Base-by-base conservation (phyloP, 2,888 invertebrate genomes). In the Polydrusus tereticollis region DNA sequence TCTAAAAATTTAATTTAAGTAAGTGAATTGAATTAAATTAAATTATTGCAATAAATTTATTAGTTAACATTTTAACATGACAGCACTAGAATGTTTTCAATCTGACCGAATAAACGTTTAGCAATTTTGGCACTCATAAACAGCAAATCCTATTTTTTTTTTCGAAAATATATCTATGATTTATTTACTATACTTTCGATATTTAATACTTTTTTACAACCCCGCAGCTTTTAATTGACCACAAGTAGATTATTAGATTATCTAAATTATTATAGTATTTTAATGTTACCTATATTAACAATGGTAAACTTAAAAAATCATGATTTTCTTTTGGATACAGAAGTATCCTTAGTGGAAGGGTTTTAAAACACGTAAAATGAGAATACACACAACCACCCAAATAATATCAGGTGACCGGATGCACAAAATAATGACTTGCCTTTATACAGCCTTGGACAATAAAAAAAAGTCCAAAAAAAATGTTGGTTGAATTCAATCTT, bases 101-200 rank as follows among this genome's bases (percentile, higher is more conserved):
- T 70, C 58, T 50, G 62, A 65, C 45, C 58, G 21, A 63, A 45
- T 52, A 21, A 64, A 60, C 62, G 66, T 67, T 64, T 65, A 57
- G 70, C 57, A 55, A 18, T 71, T 76, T 76, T 76, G 76, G 76
- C 76, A 76, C 76, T 59, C 67, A 67, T 52, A 62, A 23, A 75
- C 72, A 73, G 55, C 68, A 55, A 29, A 52, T 29, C 14, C 29
- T 14, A 52, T 7, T 5, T 26, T 50, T 29, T 29, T 21, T 21
- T 10, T 7, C 4, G 10, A 14, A 21, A 47, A 47, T 47, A 38
- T 47, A 10, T 47, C 10, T 5, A 47, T 10, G 5, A 47, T 72
- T 73, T 66, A 69, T 68, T 33, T 64, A 63, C 67, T 74, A 69
- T 50, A 50, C 38, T 33, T 45, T 41, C 59, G 62, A 10, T 29